Evolutionary conservation across 2,797 vertebrate genomes (phyloP).

Genomic region (Uromys caudimaculatus): DNA sequence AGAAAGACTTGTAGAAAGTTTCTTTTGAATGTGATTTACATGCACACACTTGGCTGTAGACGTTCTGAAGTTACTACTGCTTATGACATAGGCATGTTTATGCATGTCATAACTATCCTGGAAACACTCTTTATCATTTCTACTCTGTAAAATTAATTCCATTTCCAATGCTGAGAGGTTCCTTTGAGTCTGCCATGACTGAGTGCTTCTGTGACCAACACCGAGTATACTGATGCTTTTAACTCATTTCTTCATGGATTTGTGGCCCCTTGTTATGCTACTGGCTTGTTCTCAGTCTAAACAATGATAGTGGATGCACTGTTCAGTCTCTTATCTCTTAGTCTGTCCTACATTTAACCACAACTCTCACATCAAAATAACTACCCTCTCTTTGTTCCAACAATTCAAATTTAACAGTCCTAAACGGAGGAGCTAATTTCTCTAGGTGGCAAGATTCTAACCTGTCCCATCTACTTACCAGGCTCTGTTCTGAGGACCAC

Average conservation of each 20-base stretch:
- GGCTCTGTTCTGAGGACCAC: neutral
- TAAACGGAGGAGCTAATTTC: neutral
- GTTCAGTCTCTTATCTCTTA: neutral
- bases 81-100: slow-evolving; percentile 25
- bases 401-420: neutral
- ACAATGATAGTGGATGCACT: neutral
- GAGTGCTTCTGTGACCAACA: neutral
- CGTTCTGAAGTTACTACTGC: neutral
- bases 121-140: neutral
- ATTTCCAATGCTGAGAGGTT: neutral
- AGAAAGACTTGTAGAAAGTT: slow-evolving; percentile 27
- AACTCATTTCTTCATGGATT: neutral
- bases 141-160: slow-evolving; percentile 29
- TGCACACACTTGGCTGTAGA: neutral
- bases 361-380: neutral
- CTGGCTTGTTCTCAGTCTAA: neutral
- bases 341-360: neutral
- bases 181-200: neutral
- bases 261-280: neutral
- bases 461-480: neutral
- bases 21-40: slow-evolving; percentile 35
- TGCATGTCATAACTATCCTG: neutral
- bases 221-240: neutral
- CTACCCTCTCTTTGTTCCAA: neutral
- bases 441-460: too few species aligned